Evolutionary conservation across 2,888 invertebrate genomes (phyloP), one percentile per base, ranked within the genome.

Genomic region (Schizotus pectinicornis): DNA sequence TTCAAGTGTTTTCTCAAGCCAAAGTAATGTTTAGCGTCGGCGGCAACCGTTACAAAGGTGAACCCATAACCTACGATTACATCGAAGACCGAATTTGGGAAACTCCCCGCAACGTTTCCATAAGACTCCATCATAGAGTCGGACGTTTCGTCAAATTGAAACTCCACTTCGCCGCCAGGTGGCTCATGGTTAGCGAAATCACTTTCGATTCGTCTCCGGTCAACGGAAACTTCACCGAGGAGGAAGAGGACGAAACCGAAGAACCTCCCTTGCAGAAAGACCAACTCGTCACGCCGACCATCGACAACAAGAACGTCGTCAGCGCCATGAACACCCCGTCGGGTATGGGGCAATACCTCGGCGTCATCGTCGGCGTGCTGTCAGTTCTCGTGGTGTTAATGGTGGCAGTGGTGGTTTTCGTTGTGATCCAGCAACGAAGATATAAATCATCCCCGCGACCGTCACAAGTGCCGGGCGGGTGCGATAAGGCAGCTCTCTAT

Each of bases 101-200:
- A 78, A 85, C 83, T 59, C 88, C 94, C 1, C 84, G 93, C 11
- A 92, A 93, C 80, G 87, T 95, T 42, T 86, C 87, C 74, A 88
- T 96, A 70, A 88, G 89, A 67, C 84, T 95, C 33, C 90, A 92
- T 73, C 88, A 92, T 73, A 84, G 91, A 43, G 87, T 94, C 47
- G 95, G 92, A 22, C 85, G 86, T 72, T 93, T 88, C 82, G 89
- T 95, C 58, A 90, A 90, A 74, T 81, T 91, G 67, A 86, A 89
- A 70, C 83, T 95, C 48, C 84, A 84, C 66, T 95, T 94, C 77
- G 89, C 92, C 2, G 86, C 91, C 9, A 84, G 88, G 52, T 95
- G 95, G 95, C 88, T 95, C 68, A 88, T 95, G 81, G 86, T 96
- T 73, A 94, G 94, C 79, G 95, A 96, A 81, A 85, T 95, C 62